A percentile compares a stretch with the other conserved stretches of the same genome.
Evolutionary conservation across 2,888 invertebrate species (phyloP).

Genomic region (Hirtodrosophila confusa): DNA sequence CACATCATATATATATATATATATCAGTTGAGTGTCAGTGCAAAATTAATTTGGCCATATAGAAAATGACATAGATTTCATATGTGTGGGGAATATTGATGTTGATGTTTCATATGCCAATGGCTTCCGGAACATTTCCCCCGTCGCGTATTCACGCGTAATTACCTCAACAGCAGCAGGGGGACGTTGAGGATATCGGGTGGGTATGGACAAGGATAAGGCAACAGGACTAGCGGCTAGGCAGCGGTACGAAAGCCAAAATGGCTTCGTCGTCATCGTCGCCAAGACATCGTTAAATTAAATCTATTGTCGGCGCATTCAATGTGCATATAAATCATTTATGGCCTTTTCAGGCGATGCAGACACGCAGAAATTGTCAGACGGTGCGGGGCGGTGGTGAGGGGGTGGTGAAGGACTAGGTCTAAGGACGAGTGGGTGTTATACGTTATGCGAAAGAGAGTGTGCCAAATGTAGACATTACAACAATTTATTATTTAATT

Average conservation of each 20-base stretch:
- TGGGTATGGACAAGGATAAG: constrained; percentile 7
- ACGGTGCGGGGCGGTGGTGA: neutral
- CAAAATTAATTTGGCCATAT: constrained; percentile 56
- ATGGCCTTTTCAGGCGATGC: constrained; percentile 53
- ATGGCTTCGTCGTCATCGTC: constrained; percentile 57
- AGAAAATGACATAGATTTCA: constrained; percentile 46
- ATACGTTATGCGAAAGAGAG: neutral
- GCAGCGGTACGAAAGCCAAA: constrained; percentile 48
- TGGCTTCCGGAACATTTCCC: constrained; percentile 29
- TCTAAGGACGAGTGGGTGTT: too few species aligned
- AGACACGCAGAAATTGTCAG: constrained; percentile 19
- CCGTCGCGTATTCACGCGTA: constrained; percentile 54
- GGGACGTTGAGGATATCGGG: too few species aligned
- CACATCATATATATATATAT: constrained; percentile 14
- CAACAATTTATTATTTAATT: constrained; percentile 74
- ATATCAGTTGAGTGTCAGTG: constrained; percentile 43
- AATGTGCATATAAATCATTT: constrained; percentile 73
- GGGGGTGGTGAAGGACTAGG: too few species aligned
- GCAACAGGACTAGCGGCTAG: constrained; percentile 15
- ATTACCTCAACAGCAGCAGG: constrained; percentile 50
- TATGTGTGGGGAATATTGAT: constrained; percentile 43
- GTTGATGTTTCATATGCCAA: constrained; percentile 48
- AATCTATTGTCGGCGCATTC: constrained; percentile 73
- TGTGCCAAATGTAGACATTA: constrained; percentile 64
- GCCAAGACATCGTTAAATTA: constrained; percentile 72